Evolutionary conservation across 1,140 invertebrate genomes (phyloP).

Genomic region (Lasioglossum baleicum): DNA sequence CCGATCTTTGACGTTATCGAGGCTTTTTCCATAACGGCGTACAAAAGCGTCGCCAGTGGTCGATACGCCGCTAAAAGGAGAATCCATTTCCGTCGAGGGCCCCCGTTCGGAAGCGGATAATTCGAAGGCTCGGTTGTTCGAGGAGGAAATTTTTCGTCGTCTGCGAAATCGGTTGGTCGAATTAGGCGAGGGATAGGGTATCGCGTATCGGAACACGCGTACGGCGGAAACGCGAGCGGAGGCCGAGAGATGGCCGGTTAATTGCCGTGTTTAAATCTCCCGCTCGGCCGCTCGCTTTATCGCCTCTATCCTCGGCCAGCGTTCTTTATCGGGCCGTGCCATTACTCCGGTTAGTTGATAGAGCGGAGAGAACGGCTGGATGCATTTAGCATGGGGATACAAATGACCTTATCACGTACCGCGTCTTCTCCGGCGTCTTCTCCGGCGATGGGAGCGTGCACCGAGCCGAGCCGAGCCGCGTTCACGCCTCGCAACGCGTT

Average conservation of each 20-base stretch:
- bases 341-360: conserved; percentile 48
- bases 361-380: conserved; percentile 28
- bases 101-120: too few species aligned
- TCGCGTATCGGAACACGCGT: neutral
- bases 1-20: too few species aligned
- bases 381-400: conserved; percentile 63
- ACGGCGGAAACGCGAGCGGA: conserved; percentile 11
- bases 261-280: conserved; percentile 51
- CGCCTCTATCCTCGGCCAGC: conserved; percentile 26
- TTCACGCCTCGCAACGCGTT: too few species aligned
- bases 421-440: too few species aligned
- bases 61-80: too few species aligned
- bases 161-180: neutral
- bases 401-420: conserved; percentile 68
- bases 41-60: too few species aligned
- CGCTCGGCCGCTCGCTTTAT: conserved; percentile 37
- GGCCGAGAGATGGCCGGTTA: conserved; percentile 18
- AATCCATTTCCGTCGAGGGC: too few species aligned
- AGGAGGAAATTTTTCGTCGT: too few species aligned
- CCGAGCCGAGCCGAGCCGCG: conserved; percentile 21
- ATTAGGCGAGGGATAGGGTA: conserved; percentile 4
- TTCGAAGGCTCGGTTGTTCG: too few species aligned
- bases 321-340: conserved; percentile 52
- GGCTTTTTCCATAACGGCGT: too few species aligned
- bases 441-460: too few species aligned